A percentile compares a stretch with the other conserved stretches of the same genome.
These are phyloP conservation scores for Microhierax caerulescens DNA, from an alignment of 2,797 vertebrate genomes.

Conservation along the genomic window DNA sequence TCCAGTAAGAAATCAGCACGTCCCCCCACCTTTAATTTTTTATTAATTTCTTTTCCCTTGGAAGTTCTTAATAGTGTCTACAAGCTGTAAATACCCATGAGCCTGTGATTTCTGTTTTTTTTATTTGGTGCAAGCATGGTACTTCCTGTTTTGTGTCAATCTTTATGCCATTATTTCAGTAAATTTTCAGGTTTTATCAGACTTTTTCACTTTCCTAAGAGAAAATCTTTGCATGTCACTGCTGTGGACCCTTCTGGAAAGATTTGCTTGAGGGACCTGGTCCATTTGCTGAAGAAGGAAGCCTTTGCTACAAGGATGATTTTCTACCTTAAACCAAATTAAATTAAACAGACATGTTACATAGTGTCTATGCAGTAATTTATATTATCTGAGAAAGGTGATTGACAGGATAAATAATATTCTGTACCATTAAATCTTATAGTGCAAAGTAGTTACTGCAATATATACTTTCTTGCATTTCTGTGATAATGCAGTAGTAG, in stretches of 20 bases:
- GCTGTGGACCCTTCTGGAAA: not conserved
- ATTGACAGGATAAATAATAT: not conserved
- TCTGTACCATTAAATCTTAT: not conserved
- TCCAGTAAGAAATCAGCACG: not conserved
- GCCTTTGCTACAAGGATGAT: not conserved
- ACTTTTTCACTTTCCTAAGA: not conserved
- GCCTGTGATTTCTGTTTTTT: not conserved
- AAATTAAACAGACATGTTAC: not conserved
- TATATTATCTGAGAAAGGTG: not conserved
- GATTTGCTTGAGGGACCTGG: not conserved
- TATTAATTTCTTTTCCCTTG: not conserved
- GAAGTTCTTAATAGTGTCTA: not conserved
- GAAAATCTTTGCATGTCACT: not conserved
- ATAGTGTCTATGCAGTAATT: not conserved
- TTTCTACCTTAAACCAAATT: not conserved
- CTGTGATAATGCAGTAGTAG: not conserved
- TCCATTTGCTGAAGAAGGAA: not conserved
- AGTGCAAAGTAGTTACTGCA: not conserved
- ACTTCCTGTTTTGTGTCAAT: not conserved
- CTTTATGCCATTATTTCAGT: not conserved
- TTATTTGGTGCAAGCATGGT: not conserved
- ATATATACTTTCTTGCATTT: not conserved
- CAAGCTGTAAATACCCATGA: not conserved
- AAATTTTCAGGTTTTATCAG: not conserved
- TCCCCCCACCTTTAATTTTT: not conserved